These are phyloP conservation scores for Labeo catla DNA, from an alignment of 2,113 vertebrate species.

Conservation along the genomic window DNA sequence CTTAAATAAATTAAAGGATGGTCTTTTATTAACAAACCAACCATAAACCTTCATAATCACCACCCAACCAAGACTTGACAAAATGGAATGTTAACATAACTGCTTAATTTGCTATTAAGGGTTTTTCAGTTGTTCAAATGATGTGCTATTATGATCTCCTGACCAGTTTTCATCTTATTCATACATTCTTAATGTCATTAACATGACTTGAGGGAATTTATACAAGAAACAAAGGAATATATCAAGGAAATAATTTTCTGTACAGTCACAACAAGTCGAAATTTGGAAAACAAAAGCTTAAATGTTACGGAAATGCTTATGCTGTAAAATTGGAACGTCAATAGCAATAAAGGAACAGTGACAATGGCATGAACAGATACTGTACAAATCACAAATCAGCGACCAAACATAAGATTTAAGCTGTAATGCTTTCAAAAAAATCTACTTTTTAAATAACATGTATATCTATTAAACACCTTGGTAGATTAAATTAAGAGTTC, in stretches of 20 bases:
- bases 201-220: neutral
- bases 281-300: neutral
- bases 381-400: conserved; percentile 5
- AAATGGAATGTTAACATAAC: neutral
- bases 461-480: neutral
- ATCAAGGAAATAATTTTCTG: neutral
- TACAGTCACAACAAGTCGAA: neutral
- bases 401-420: neutral
- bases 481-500: neutral
- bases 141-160: neutral
- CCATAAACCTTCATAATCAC: neutral
- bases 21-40: conserved; percentile 18
- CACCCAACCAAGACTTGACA: neutral
- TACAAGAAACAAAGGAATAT: neutral
- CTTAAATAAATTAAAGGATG: neutral
- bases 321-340: neutral
- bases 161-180: neutral
- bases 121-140: neutral
- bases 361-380: neutral
- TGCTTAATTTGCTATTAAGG: neutral
- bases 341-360: neutral
- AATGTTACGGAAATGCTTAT: neutral
- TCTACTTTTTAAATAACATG: neutral
- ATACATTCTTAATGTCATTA: neutral
- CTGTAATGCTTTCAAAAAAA: neutral